Evolutionary conservation across 2,797 vertebrate genomes (phyloP).

Genomic region (Ctenochaetus hawaiiensis): DNA sequence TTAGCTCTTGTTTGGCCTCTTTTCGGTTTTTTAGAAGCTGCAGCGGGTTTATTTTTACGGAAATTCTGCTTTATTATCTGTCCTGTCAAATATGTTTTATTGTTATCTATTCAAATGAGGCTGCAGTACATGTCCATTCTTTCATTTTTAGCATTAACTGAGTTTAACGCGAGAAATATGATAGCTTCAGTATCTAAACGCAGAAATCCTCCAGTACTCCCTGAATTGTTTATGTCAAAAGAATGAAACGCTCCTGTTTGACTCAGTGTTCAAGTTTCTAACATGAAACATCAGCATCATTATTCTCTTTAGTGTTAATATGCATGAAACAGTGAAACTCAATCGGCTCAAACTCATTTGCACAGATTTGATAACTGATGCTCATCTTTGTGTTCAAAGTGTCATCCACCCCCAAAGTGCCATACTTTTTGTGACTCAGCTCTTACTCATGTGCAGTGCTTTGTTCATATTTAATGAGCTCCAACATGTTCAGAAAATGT

Average conservation of each 20-base stretch:
- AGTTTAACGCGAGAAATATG: no score
- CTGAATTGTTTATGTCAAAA: neutral
- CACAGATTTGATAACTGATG: slow-evolving; percentile 41
- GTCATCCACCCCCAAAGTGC: slow-evolving; percentile 53
- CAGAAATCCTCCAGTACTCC: neutral
- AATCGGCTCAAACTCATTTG: neutral
- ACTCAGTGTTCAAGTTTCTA: neutral
- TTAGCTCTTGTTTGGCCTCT: neutral
- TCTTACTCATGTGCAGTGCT: slow-evolving; percentile 59
- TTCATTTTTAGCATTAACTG: neutral
- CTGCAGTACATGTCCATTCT: neutral
- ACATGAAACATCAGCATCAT: neutral
- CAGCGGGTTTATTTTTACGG: no score
- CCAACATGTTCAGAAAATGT: slow-evolving; percentile 56
- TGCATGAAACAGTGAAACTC: neutral
- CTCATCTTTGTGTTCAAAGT: slow-evolving; percentile 32
- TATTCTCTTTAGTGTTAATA: neutral
- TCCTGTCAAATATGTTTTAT: neutral
- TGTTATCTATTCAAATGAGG: neutral
- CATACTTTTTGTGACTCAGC: slow-evolving; percentile 61
- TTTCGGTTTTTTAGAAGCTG: neutral
- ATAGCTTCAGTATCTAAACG: neutral
- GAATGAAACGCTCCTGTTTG: neutral
- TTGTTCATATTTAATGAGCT: slow-evolving; percentile 67
- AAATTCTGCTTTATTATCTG: neutral